phyloP scores from a whole-genome alignment of 2,113 vertebrate genomes.

The Thryonomys swinderianus region DNA sequence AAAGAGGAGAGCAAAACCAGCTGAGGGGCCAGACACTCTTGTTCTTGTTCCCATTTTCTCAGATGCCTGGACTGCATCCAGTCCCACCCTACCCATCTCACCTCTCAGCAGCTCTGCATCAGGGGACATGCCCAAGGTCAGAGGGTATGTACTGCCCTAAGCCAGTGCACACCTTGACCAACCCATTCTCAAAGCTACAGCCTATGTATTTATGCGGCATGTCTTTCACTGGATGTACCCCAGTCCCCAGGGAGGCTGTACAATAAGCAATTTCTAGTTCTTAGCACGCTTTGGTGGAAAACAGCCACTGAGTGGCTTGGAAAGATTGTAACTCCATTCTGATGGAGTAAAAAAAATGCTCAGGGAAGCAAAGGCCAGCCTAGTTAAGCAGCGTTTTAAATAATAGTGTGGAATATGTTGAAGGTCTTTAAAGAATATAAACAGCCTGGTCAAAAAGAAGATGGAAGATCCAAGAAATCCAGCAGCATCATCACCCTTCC shows the following conservation, averaged over 20 bases:
- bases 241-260: background rate
- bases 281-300: background rate
- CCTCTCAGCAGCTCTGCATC: background rate
- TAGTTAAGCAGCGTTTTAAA: conserved; percentile 60
- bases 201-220: background rate
- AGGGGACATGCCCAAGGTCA: background rate
- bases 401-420: background rate
- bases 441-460: background rate
- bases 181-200: background rate
- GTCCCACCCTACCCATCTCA: accelerated
- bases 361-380: conserved; percentile 50
- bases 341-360: conserved; percentile 40
- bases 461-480: background rate
- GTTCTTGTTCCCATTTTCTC: background rate
- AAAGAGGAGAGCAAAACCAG: conserved; percentile 6
- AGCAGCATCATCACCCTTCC: background rate
- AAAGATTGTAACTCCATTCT: conserved; percentile 48
- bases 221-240: background rate
- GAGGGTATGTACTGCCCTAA: no score
- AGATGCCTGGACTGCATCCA: background rate
- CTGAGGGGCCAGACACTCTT: conserved; percentile 55
- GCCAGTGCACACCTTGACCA: background rate
- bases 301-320: background rate
- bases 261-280: background rate
- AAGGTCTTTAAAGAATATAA: conserved; percentile 58